A percentile compares a stretch with the other conserved stretches of the same genome.
These are phyloP conservation scores for Capromys pilorides DNA, from an alignment of 2,797 vertebrate species.

Conservation along the genomic window DNA sequence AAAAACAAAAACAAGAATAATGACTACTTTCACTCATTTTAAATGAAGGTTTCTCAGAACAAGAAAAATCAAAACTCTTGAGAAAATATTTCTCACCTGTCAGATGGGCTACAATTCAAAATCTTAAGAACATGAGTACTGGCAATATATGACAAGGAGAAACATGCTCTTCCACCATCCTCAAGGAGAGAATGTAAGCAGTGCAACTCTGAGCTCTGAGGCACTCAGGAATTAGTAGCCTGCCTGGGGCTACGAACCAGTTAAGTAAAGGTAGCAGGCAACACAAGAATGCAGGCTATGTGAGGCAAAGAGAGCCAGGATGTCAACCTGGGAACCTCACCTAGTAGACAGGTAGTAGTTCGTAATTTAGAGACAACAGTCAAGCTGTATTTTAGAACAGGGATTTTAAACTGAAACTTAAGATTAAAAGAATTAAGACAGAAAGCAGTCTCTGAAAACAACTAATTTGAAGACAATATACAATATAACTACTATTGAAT, in stretches of 20 bases:
- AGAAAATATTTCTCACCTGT: constrained; percentile 29
- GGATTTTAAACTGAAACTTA: constrained; percentile 10
- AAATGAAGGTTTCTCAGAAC: neutral
- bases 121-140: neutral
- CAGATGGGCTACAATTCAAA: constrained; percentile 25
- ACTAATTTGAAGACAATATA: too few relatives aligned
- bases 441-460: neutral
- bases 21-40: neutral
- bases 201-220: neutral
- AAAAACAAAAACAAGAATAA: neutral
- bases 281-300: neutral
- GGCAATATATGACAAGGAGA: constrained; percentile 14
- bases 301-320: neutral
- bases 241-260: neutral
- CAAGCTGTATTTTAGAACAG: constrained; percentile 1
- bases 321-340: neutral
- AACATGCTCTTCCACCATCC: neutral
- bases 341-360: neutral
- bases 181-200: too few relatives aligned
- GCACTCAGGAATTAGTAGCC: neutral
- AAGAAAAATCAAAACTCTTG: constrained; percentile 45
- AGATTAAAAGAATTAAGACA: constrained; percentile 12
- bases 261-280: too few relatives aligned
- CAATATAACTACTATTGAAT: too few relatives aligned
- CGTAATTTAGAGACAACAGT: neutral